A percentile compares a stretch with the other conserved stretches of the same genome.
Evolutionary conservation across 1,140 invertebrate genomes (phyloP).

Genomic region (Tyrophagus putrescentiae): DNA sequence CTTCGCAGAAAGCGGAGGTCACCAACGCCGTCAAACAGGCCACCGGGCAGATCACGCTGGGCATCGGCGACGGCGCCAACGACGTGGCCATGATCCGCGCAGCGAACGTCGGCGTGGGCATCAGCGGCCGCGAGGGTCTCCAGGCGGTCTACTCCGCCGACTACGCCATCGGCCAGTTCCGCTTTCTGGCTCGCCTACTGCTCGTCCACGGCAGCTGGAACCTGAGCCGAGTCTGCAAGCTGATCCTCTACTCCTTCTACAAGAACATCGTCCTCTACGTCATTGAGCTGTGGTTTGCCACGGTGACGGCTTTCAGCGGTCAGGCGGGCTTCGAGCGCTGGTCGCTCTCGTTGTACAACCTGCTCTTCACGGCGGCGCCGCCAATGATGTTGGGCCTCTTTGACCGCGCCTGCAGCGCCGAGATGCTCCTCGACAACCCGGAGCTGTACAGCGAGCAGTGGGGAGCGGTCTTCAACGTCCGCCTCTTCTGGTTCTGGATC

Average conservation of each 20-base stretch:
- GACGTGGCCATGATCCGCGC: constrained; percentile 98
- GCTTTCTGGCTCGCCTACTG: constrained; percentile 67
- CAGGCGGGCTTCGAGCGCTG: constrained; percentile 96
- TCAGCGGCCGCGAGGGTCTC: constrained; percentile 92
- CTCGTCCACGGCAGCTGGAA: constrained; percentile 98
- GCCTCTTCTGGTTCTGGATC: constrained; percentile 94
- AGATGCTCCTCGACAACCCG: constrained; percentile 79
- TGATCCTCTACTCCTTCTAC: constrained; percentile 98
- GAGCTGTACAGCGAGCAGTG: constrained; percentile 56
- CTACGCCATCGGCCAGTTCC: constrained; percentile 92
- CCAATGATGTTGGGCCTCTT: constrained; percentile 87
- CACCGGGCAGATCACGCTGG: constrained; percentile 75
- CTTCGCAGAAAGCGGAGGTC: constrained; percentile 88
- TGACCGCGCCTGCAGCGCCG: constrained; percentile 82
- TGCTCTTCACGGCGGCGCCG: constrained; percentile 85
- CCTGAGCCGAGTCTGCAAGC: constrained; percentile 86
- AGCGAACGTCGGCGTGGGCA: constrained; percentile 71
- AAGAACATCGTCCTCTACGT: constrained; percentile 99
- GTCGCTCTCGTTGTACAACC: constrained; percentile 95
- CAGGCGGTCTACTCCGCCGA: constrained; percentile 96
- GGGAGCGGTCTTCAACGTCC: constrained; percentile 30
- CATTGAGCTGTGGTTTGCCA: constrained; percentile 97
- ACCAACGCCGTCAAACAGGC: constrained; percentile 75
- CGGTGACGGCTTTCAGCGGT: constrained; percentile 93
- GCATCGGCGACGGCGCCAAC: constrained; percentile 97